Conservation (phyloP, 2,797 vertebrate species). For the Eulemur rubriventer region DNA sequence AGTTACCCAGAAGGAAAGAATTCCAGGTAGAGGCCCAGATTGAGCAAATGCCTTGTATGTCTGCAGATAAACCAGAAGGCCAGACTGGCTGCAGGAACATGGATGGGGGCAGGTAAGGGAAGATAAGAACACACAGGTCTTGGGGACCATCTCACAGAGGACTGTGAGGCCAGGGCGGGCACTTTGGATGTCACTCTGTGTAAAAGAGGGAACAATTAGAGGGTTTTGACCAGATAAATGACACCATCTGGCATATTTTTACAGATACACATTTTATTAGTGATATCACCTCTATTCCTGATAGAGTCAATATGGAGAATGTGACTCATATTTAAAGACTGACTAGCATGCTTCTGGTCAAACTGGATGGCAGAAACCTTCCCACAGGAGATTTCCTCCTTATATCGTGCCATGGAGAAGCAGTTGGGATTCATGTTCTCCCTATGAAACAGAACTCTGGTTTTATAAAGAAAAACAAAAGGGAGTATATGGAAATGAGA, state of each 20-base stretch:
- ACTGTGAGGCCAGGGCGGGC: neutral
- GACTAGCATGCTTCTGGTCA: neutral
- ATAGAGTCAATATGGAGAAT: neutral
- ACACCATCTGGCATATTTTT: neutral
- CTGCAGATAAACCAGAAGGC: neutral
- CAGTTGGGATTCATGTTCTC: neutral
- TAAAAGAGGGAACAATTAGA: neutral
- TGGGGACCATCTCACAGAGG: neutral
- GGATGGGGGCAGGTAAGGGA: neutral
- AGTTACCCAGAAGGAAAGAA: neutral
- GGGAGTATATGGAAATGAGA: neutral
- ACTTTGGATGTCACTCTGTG: neutral
- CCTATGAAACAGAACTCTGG: neutral
- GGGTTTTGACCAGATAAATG: neutral
- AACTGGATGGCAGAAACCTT: neutral
- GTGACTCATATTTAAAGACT: neutral
- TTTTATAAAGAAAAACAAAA: neutral
- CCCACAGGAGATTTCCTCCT: neutral
- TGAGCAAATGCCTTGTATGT: neutral
- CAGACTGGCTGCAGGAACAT: neutral
- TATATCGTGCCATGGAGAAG: too few relatives aligned
- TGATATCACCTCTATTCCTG: neutral
- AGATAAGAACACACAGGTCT: neutral
- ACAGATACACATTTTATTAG: neutral
- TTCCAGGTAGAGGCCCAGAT: neutral